Conservation (phyloP, 2,888 invertebrate species). For the Beris morrisii region DNA sequence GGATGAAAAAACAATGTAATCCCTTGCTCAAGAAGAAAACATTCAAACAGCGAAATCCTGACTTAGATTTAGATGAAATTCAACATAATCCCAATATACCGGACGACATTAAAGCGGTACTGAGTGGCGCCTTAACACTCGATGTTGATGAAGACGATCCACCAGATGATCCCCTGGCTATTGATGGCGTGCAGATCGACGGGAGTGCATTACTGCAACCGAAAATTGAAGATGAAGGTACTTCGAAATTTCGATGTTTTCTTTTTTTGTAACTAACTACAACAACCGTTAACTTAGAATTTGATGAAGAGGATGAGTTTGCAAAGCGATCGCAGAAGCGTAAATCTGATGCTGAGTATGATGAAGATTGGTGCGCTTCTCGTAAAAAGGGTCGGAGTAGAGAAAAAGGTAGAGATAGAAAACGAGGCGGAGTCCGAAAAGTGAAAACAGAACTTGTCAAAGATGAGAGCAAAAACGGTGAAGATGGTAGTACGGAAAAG, state of each 20-base stretch:
- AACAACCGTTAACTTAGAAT: constrained; percentile 18
- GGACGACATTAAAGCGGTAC: constrained; percentile 55
- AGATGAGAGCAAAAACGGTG: constrained; percentile 47
- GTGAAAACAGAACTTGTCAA: constrained; percentile 46
- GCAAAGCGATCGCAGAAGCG: constrained; percentile 52
- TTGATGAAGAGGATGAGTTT: constrained; percentile 51
- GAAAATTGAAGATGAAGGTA: constrained; percentile 50
- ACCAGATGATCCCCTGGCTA: constrained; percentile 3
- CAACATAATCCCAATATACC: constrained; percentile 56
- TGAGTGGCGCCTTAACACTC: constrained; percentile 53
- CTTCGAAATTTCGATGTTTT: background rate
- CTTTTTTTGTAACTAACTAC: background rate
- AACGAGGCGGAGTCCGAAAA: constrained; percentile 44
- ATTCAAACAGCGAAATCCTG: constrained; percentile 56
- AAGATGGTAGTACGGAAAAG: constrained; percentile 38
- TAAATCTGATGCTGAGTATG: constrained; percentile 54
- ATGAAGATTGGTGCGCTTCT: constrained; percentile 55
- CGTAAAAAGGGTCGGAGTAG: constrained; percentile 36
- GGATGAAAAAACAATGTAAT: constrained; percentile 57
- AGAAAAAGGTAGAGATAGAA: background rate
- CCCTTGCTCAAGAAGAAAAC: constrained; percentile 53
- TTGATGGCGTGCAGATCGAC: constrained; percentile 4
- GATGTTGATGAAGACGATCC: constrained; percentile 49
- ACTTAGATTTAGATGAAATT: constrained; percentile 56
- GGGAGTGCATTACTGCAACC: background rate